Evolutionary conservation across 2,113 vertebrate genomes (phyloP), one percentile per base, ranked within the genome.

Genomic region (Serinus canaria): DNA sequence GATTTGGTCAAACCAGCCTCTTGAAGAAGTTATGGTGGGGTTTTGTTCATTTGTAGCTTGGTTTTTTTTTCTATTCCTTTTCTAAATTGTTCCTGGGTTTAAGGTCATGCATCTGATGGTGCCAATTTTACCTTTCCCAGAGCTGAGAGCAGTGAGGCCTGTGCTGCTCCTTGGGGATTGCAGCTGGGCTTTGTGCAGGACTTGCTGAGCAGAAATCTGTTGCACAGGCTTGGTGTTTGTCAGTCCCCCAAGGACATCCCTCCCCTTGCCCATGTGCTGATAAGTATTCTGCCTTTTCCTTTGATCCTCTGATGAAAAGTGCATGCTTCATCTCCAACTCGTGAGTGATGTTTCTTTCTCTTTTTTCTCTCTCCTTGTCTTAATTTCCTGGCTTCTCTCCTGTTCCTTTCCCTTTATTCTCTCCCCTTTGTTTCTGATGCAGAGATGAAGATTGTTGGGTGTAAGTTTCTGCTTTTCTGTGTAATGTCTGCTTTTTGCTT

Each of bases 401-500:
- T 52, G 94, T 94, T 96, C 91, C 92, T 97, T 96, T 94, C 88
- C 96, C 95, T 94, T 97, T 96, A 89, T 97, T 97, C 82, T 97
- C 81, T 95, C 87, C 88, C 88, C 91, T 98, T 97, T 96, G 95
- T 97, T 97, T 98, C 96, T 98, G 97, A 97, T 96, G 97, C 98
- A 98, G 98, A 98, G 97, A 98, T 97, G 98, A 98, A 98, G 98
- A 98, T 98, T 98, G 97, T 98, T 97, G 98, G 98, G 98, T 98
- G 98, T 99, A 98, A 98, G 98, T 98, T 97, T 87, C 95, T 96
- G 95, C 94, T 96, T 98, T 97, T 97, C 84, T 97, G 87, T 98
- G 95, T 95, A 96, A 96, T 96, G 87, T 97, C 95, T 97, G 95
- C 96, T 97, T 96, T 83, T 96, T 97, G 97, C 97, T 96, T 98